phyloP scores from a whole-genome alignment of 2,797 vertebrate genomes.

The Acropternis orthonyx region DNA sequence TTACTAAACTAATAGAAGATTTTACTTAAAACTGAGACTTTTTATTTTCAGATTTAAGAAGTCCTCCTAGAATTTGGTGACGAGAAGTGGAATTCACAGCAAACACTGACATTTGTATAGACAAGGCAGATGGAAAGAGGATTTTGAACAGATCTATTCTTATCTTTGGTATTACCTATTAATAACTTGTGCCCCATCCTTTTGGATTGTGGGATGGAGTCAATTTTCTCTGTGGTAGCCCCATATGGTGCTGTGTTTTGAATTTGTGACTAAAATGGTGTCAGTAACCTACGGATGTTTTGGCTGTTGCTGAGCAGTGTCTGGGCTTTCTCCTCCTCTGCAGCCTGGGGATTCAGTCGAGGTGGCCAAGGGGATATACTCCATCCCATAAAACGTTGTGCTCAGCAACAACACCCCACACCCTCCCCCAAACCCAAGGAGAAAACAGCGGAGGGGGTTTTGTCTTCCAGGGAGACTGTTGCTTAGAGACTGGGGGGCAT shows the following conservation, averaged over 20 bases:
- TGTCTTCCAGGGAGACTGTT: background rate
- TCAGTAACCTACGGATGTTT: background rate
- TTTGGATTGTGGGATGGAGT: background rate
- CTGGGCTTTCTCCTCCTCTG: background rate
- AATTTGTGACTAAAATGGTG: background rate
- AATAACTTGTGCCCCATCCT: background rate
- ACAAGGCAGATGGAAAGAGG: conserved; percentile 34
- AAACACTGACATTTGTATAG: background rate
- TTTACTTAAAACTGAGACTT: background rate
- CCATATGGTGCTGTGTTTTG: conserved; percentile 26
- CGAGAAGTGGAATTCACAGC: background rate
- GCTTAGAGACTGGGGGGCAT: background rate
- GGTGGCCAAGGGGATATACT: background rate
- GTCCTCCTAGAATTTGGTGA: background rate
- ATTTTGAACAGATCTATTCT: conserved; percentile 11
- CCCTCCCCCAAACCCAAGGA: background rate
- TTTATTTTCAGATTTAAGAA: background rate
- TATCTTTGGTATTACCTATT: conserved; percentile 21
- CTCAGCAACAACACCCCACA: background rate
- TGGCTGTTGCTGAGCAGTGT: background rate
- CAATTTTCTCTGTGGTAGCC: background rate
- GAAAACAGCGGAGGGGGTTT: accelerated
- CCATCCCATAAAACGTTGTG: accelerated
- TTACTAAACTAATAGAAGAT: background rate
- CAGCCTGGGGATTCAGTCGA: accelerated